These are phyloP conservation scores for Dinocampus coccinellae DNA, from an alignment of 2,888 invertebrate genomes.

Conservation along the genomic window DNA sequence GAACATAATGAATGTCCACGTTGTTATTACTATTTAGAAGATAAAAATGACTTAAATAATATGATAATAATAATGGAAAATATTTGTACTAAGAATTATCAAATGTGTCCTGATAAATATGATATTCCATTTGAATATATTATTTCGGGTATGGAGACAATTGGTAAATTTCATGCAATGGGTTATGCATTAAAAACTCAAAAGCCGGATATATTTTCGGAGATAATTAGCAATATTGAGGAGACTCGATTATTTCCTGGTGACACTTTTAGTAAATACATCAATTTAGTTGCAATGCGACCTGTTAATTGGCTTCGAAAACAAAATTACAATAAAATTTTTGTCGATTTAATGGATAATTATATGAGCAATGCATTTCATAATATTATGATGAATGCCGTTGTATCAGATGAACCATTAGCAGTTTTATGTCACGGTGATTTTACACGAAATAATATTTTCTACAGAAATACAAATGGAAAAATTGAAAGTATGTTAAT, in stretches of 20 bases:
- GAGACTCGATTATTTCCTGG: slow-evolving; percentile 43
- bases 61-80: slow-evolving; percentile 55
- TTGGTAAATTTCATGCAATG: slow-evolving; percentile 57
- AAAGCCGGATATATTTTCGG: slow-evolving; percentile 44
- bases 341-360: slow-evolving; percentile 50
- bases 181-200: slow-evolving; percentile 56
- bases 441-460: slow-evolving; percentile 57
- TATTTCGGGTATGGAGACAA: slow-evolving; percentile 52
- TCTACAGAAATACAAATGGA: slow-evolving; percentile 47
- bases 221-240: slow-evolving; percentile 43
- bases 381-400: slow-evolving; percentile 41
- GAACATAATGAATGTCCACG: slow-evolving; percentile 37
- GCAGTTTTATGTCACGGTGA: slow-evolving; percentile 62
- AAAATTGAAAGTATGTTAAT: slow-evolving; percentile 46
- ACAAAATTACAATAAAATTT: slow-evolving; percentile 46
- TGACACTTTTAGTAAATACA: fast-evolving
- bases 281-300: slow-evolving; percentile 40
- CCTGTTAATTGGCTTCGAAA: slow-evolving; percentile 46
- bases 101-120: slow-evolving; percentile 35
- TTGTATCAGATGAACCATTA: slow-evolving; percentile 53
- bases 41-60: slow-evolving; percentile 35
- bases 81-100: slow-evolving; percentile 47
- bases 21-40: slow-evolving; percentile 38
- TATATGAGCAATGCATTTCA: slow-evolving; percentile 44
- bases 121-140: slow-evolving; percentile 52